phyloP scores from a whole-genome alignment of 2,797 vertebrate genomes.

The Muraenolepis orangiensis region DNA sequence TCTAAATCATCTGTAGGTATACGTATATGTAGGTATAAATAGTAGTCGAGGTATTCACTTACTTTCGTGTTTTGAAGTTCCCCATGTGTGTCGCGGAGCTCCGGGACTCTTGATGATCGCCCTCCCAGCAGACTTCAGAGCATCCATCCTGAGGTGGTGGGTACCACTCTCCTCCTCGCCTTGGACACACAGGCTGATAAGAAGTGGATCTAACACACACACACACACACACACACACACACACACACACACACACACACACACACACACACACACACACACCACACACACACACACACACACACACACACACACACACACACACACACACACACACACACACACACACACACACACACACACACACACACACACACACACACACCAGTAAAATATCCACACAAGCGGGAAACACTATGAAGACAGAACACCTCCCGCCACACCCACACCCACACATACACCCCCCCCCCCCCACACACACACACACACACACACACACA shows the following conservation, averaged over 20 bases:
- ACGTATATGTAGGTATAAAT: too few relatives aligned
- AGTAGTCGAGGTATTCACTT: constrained; percentile 63
- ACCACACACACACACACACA: background rate
- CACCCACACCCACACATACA: too few relatives aligned
- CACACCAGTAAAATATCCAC: too few relatives aligned
- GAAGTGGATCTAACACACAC: background rate
- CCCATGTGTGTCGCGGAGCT: constrained; percentile 83
- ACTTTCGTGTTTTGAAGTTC: constrained; percentile 85
- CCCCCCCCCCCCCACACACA: too few relatives aligned
- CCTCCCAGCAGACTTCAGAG: constrained; percentile 84
- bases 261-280: background rate
- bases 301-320: too few relatives aligned
- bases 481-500: background rate
- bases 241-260: too few relatives aligned
- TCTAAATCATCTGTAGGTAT: too few relatives aligned
- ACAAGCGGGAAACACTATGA: too few relatives aligned
- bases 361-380: background rate
- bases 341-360: background rate
- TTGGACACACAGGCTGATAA: background rate
- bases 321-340: too few relatives aligned
- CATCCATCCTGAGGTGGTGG: constrained; percentile 79
- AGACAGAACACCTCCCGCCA: too few relatives aligned
- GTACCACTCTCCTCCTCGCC: constrained; percentile 7
- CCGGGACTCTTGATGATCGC: constrained; percentile 87
- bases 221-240: background rate